Base-by-base conservation (phyloP, 2,113 vertebrate genomes). In the Lampris megalopsis region DNA sequence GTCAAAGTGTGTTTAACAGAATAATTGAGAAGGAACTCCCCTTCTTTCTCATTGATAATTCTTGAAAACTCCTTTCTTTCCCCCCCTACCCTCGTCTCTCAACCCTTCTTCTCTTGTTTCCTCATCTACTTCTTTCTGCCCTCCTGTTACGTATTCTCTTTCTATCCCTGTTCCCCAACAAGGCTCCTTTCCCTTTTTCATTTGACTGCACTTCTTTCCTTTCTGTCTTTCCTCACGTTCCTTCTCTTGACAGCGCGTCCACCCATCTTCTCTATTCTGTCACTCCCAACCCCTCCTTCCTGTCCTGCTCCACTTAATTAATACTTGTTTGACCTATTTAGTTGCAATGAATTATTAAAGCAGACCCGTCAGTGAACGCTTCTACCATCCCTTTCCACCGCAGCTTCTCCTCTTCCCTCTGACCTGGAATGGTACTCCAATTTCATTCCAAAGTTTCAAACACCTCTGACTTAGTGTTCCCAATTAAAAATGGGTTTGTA, bases 261-360 rank as follows among this genome's bases (percentile, higher is more conserved):
- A 35, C 62, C 24, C 45, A 10, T 9, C 48, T 50, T 5, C 11
- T n/a, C 13, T 10, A 5, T 36, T 10, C 60, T 42, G 11, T 41
- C 35, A 3, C 13, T 41, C 52, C 36, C 11, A 42, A 9, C 59
- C 41, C 49, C 52, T 57, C 71, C 73, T 13, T 35, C 75, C 40
- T 41, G 43, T 11, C 59, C 57, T 59, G 67, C 56, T 80, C 84
- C 62, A 60, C 63, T 80, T 87, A 79, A 88, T 87, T 86, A 83
- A 79, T 77, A 83, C 75, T 80, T 65, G 66, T 70, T 79, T 88
- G 83, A 84, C 80, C 87, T 86, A 82, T 86, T 87, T 87, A 89
- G 73, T 73, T 71, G 75, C 67, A 80, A 40, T 82, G 64, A 79
- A 83, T 82, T 76, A 84, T 79, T 83, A 77, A 88, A 42, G 45